phyloP scores from a whole-genome alignment of 2,797 vertebrate genomes.

The Coluber constrictor region DNA sequence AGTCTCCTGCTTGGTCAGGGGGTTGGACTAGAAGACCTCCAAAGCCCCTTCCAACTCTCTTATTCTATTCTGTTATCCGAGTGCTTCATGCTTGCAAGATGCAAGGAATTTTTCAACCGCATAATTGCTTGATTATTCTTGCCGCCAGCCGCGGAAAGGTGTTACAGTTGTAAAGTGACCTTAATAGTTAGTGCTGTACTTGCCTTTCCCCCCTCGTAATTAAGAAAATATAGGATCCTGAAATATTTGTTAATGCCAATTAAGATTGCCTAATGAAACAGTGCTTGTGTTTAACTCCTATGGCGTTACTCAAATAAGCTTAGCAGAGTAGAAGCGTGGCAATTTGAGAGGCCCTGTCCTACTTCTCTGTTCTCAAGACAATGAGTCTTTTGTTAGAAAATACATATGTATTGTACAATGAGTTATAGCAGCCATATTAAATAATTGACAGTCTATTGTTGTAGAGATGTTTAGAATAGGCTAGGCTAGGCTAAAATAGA shows the following conservation, averaged over 20 bases:
- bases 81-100: slow-evolving; percentile 40
- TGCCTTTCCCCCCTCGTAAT: slow-evolving; percentile 48
- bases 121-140: slow-evolving; percentile 59
- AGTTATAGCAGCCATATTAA: neutral
- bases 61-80: slow-evolving; percentile 36
- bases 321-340: no score
- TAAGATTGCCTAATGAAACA: slow-evolving; percentile 31
- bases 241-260: slow-evolving; percentile 47
- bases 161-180: slow-evolving; percentile 49
- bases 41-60: neutral
- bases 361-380: neutral
- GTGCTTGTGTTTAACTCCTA: neutral
- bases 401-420: neutral
- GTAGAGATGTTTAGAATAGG: neutral
- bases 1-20: neutral
- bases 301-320: neutral
- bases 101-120: slow-evolving; percentile 41
- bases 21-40: neutral
- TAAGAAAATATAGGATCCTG: slow-evolving; percentile 53
- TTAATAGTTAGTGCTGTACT: slow-evolving; percentile 44
- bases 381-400: neutral
- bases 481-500: no score
- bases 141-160: slow-evolving; percentile 47
- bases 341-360: neutral
- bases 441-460: neutral